Base-by-base conservation (phyloP, 1,140 invertebrate species). In the Ceratina calcarata region DNA sequence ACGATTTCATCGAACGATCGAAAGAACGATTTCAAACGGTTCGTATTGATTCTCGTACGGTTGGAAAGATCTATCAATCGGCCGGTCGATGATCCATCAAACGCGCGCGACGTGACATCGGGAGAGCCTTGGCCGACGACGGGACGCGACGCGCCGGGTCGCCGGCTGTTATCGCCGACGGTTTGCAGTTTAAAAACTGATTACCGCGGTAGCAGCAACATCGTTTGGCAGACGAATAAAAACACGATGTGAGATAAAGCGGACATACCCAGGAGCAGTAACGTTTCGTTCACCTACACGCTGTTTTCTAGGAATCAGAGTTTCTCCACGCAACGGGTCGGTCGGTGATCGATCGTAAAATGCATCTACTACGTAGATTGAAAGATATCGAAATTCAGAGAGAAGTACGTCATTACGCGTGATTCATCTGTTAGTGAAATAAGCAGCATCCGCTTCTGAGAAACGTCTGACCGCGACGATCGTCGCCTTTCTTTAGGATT, bases 391-490 rank as follows among this genome's bases (percentile, higher is more conserved):
- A 71, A 78, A 70, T 68, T 49, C 49, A 72, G 60, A 64, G 12
- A 49, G n/a, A 57, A 18, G n/a, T 37, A 65, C 76, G 76, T 78
- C 76, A 78, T 65, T 55, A 60, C 10, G 49, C 71, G 55, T 72
- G 69, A 72, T 72, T 78, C 76, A 78, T 45, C 57, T 6, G 45
- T 45, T 66, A 20, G 24, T 72, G 45, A 27, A 78, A 65, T n/a
- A 64, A 64, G n/a, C 60, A 37, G 55, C 16, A 77, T 60, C n/a
- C 65, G 27, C 15, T 64, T 78, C 76, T 53, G 12, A 16, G 75
- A 62, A 71, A 13, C 57, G 53, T 55, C 49, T 45, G n/a, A 53
- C 58, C 20, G 10, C 16, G 45, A 32, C 4, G 4, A 20, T 70
- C 49, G 45, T 71, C 60, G 37, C 7, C 32, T 72, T 57, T 20